A percentile compares a stretch with the other conserved stretches of the same genome.
These are phyloP conservation scores for Chrosomus eos DNA, from an alignment of 2,797 vertebrate species.

Conservation along the genomic window DNA sequence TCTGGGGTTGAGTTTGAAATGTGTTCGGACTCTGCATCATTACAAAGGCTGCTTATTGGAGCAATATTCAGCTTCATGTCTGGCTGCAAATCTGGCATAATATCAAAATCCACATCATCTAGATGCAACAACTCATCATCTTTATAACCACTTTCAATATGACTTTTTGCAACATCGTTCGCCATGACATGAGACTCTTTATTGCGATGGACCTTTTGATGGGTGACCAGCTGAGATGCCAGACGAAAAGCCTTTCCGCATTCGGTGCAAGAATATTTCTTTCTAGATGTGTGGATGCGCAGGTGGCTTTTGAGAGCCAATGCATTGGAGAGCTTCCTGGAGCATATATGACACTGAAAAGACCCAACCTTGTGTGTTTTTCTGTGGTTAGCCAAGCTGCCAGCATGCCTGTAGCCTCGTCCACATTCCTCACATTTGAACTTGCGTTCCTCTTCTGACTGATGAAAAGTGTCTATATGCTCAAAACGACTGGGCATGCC, in stretches of 20 bases:
- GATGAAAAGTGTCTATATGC: constrained; percentile 72
- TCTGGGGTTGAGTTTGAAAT: constrained; percentile 66
- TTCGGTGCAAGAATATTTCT: constrained; percentile 79
- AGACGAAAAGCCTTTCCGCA: constrained; percentile 84
- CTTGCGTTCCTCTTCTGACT: constrained; percentile 75
- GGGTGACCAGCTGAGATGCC: constrained; percentile 79
- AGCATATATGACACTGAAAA: constrained; percentile 84
- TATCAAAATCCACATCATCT: constrained; percentile 55
- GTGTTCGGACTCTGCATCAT: constrained; percentile 48
- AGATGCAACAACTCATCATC: constrained; percentile 47
- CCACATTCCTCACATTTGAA: constrained; percentile 87
- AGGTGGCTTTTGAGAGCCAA: constrained; percentile 88
- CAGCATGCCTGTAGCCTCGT: constrained; percentile 85
- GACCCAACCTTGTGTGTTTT: constrained; percentile 85
- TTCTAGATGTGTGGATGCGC: constrained; percentile 84
- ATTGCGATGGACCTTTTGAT: constrained; percentile 74
- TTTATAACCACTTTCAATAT: constrained; percentile 43
- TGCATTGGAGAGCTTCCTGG: constrained; percentile 85
- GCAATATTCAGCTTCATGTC: constrained; percentile 54
- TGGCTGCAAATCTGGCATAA: constrained; percentile 53
- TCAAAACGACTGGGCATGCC: constrained; percentile 74
- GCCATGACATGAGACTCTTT: constrained; percentile 62
- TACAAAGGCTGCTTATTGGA: constrained; percentile 51
- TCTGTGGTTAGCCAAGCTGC: constrained; percentile 87
- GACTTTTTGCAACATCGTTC: constrained; percentile 59